Percentiles rank a stretch among this genome's conserved stretches.
phyloP scores from a whole-genome alignment of 2,888 invertebrate genomes.

The Epirrhoe tristata region DNA sequence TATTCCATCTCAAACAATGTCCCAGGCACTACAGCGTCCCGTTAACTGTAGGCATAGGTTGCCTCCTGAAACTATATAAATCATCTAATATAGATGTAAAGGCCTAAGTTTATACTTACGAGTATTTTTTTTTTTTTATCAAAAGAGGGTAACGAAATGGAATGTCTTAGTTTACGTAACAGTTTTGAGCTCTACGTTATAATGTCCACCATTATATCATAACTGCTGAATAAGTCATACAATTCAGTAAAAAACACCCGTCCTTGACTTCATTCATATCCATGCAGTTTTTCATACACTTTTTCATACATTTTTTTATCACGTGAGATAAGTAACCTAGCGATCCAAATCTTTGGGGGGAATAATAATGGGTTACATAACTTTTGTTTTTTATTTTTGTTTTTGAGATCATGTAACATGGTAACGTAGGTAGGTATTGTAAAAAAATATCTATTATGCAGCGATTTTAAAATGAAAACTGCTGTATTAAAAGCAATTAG shows the following conservation, averaged over 20 bases:
- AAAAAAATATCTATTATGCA: too few relatives aligned
- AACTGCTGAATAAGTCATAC: conserved; percentile 33
- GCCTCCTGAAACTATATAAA: too few relatives aligned
- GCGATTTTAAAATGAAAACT: too few relatives aligned
- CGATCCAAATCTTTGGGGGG: conserved; percentile 8
- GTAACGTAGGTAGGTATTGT: too few relatives aligned
- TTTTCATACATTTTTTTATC: conserved; percentile 32
- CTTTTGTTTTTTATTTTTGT: neutral
- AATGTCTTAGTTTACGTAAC: conserved; percentile 19
- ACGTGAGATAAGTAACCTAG: conserved; percentile 20
- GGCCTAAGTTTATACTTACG: too few relatives aligned
- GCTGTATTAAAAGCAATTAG: too few relatives aligned
- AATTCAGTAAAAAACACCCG: conserved; percentile 12
- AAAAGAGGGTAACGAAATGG: too few relatives aligned
- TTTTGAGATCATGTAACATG: neutral
- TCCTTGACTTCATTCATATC: conserved; percentile 28
- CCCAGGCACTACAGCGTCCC: too few relatives aligned
- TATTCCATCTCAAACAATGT: too few relatives aligned
- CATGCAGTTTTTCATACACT: conserved; percentile 29
- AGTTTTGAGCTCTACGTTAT: conserved; percentile 29
- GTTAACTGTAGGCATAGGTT: too few relatives aligned
- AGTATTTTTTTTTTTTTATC: too few relatives aligned
- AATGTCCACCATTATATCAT: conserved; percentile 35
- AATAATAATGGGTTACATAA: conserved; percentile 20
- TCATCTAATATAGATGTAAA: too few relatives aligned